Conservation (phyloP, 2,888 invertebrate species). For the Neoascia interrupta region DNA sequence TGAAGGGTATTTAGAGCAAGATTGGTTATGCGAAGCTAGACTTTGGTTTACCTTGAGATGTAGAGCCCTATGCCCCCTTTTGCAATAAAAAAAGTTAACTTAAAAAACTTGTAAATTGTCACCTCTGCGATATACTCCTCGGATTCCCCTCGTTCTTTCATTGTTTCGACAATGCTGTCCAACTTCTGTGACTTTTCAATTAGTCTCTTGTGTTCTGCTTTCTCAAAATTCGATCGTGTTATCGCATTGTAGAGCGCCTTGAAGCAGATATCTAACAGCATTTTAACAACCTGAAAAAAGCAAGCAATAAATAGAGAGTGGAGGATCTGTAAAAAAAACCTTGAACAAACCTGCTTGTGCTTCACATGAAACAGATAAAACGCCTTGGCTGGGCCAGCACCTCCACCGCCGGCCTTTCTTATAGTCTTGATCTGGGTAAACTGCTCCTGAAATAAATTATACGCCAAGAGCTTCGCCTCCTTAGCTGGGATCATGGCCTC, state of each 20-base stretch:
- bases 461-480: constrained; percentile 93
- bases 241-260: constrained; percentile 87
- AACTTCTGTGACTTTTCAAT: constrained; percentile 93
- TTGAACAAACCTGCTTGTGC: constrained; percentile 81
- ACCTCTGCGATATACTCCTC: constrained; percentile 91
- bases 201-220: constrained; percentile 86
- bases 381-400: constrained; percentile 89
- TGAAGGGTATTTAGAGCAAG: too few species aligned
- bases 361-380: constrained; percentile 89
- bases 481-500: constrained; percentile 96
- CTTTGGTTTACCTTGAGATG: too few species aligned
- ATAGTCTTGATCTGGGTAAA: constrained; percentile 83
- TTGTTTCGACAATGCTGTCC: constrained; percentile 89
- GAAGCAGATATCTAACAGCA: constrained; percentile 86
- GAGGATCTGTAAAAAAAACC: background rate
- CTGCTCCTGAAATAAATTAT: constrained; percentile 89
- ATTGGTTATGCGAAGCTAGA: too few species aligned
- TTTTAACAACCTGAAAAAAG: constrained; percentile 82
- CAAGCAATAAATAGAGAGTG: background rate
- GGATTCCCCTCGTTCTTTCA: constrained; percentile 88
- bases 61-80: too few species aligned
- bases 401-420: constrained; percentile 84
- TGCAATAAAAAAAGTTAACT: too few species aligned
- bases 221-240: constrained; percentile 84
- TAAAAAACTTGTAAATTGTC: too few species aligned